Base-by-base conservation (phyloP, 2,113 vertebrate species). In the Scartelaos histophorus region DNA sequence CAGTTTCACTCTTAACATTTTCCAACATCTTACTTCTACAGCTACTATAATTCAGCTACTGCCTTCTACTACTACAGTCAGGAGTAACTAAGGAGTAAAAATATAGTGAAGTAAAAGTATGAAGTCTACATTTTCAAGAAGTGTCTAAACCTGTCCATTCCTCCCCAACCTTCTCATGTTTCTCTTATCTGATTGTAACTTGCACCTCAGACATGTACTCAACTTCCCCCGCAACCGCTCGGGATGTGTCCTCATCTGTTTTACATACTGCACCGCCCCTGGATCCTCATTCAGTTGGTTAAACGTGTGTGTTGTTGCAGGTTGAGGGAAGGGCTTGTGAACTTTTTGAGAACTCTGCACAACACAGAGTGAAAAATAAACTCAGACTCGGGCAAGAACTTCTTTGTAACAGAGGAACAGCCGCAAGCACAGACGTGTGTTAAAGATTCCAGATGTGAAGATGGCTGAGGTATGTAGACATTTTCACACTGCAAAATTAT, bases 141-240 rank as follows among this genome's bases (percentile, higher is more conserved):
- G 49, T 56, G 54, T 21, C n/a, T 22, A 56, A 22, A 56, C 3
- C 11, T 56, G 21, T 21, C 24, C 24, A 29, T 15, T 62, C 16
- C 17, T 34, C 15, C 17, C 2, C 16, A 12, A n/a, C 60, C 17
- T n/a, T 35, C 5, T 64, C 61, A n/a, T 34, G n/a, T 64, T 64
- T 10, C 29, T 38, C 34, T 64, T 21, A 35, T 46, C 46, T 25
- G 35, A 38, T 38, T 43, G 16, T 73, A 76, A 49, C 68, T 47
- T 13, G 12, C 7, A 15, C 0, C 29, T 9, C 38, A 43, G 1
- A 43, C 17, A 25, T 29, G 2, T 2, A 25, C 47, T 13, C 62
- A 76, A 76, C 70, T 71, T 76, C 77, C 69, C 47, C 56, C 29
- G n/a, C 17, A 58, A 29, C 19, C 9, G 11, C 25, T 22, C 45